Evolutionary conservation across 2,797 vertebrate genomes (phyloP).

Genomic region (Lerista edwardsae): DNA sequence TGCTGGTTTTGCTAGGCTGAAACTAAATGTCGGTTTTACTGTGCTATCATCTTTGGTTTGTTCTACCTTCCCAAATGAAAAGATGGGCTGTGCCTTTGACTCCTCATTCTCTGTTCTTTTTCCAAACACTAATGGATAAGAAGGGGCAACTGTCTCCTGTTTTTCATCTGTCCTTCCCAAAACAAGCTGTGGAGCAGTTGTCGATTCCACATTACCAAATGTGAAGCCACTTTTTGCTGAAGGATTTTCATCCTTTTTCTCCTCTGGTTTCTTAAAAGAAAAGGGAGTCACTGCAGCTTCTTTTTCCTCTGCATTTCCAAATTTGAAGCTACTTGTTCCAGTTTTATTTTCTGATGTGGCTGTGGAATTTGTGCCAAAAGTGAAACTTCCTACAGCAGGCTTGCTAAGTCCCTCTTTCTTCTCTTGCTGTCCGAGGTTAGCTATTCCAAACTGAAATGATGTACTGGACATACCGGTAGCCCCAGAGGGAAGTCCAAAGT

Average conservation of each 20-base stretch:
- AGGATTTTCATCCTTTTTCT: constrained; percentile 84
- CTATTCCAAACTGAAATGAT: constrained; percentile 75
- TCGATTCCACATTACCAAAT: constrained; percentile 68
- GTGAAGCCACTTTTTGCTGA: constrained; percentile 73
- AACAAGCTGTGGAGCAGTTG: constrained; percentile 70
- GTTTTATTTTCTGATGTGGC: constrained; percentile 78
- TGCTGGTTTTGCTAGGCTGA: constrained; percentile 82
- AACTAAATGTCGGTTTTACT: constrained; percentile 77
- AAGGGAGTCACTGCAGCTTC: constrained; percentile 78
- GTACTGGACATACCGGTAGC: constrained; percentile 65
- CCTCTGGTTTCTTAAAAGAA: constrained; percentile 84
- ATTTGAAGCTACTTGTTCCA: constrained; percentile 68
- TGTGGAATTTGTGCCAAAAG: constrained; percentile 77
- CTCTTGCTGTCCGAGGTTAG: constrained; percentile 77
- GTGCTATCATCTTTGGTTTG: constrained; percentile 82
- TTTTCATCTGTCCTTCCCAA: constrained; percentile 82
- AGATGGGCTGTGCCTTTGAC: constrained; percentile 76
- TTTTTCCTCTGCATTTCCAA: constrained; percentile 77
- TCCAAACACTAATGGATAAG: constrained; percentile 79
- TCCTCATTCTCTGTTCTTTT: constrained; percentile 83
- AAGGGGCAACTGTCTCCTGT: constrained; percentile 71
- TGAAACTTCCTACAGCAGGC: constrained; percentile 76
- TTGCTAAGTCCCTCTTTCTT: constrained; percentile 74
- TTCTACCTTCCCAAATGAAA: constrained; percentile 85
- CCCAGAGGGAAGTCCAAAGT: constrained; percentile 79